Evolutionary conservation across 2,113 vertebrate species (phyloP), one percentile per base, ranked within the genome.

Genomic region (Delphinapterus leucas): DNA sequence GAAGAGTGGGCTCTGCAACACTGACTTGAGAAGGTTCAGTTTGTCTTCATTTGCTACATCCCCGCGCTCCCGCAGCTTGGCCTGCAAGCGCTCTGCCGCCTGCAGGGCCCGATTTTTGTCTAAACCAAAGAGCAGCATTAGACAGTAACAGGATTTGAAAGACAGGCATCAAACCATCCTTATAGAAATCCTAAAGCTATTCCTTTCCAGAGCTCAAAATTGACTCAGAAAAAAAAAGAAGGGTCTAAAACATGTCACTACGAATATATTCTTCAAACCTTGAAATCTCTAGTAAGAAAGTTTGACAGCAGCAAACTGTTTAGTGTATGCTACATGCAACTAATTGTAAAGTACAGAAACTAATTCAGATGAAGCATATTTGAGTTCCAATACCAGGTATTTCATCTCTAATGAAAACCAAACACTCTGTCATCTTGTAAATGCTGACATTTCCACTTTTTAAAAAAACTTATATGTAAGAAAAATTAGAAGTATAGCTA

Each of bases 1-100:
- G 98, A 99, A 99, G 88, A 99, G 99, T n/a, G 99, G 99, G 98
- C 99, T 99, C 98, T 99, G 99, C 38, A 99, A 99, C 80, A 99
- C 99, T 0, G 99, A 99, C 95, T 99, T 99, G 74, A 99, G 98
- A 82, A 99, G 98, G 98, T 97, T 99, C 84, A 99, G 98, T 87
- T 99, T 99, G 97, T 99, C 99, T 96, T 99, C 99, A 0, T 99
- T 99, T 67, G 99, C 99, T 94, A 98, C 60, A 92, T 99, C 99
- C 89, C 99, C 99, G 92, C 99, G 98, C 98, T 99, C 99, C 85
- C 99, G 99, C 88, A 99, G 99, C 97, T 99, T 99, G 95, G 98
- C 98, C 98, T 99, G 99, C 96, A 99, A 99, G 82, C 99, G 99
- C 93, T 99, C 99, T 97, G 99, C 99, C 41, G 99, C 99, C 99